Evolutionary conservation across 2,113 vertebrate genomes (phyloP), one percentile per base, ranked within the genome.

Genomic region (Blennius ocellaris): DNA sequence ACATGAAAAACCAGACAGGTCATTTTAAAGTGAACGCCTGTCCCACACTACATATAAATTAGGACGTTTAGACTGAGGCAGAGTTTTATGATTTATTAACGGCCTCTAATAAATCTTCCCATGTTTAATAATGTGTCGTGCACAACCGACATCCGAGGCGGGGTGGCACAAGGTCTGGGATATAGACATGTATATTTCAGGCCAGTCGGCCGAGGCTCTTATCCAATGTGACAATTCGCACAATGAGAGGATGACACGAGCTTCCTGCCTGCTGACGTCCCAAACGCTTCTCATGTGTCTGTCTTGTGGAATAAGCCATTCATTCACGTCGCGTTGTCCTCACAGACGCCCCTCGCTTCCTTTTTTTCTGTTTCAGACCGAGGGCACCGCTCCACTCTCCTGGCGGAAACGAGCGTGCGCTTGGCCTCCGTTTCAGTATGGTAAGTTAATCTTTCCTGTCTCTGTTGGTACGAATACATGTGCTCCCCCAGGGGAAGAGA

Each of bases 311-410:
- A 83, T 66, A 62, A 78, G 70, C 7, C 63, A 58, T 36, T 45
- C 53, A 30, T 76, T 51, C 21, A 75, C 53, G 55, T 47, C 66
- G 57, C 10, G 6, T 76, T 76, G 59, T 80, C 57, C 67, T 80
- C 37, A 84, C 40, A 50, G 50, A 77, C 44, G 40, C 21, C 21
- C 21, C 21, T 69, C 60, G 61, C 60, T 49, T 37, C 10, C n/a
- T n/a, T n/a, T 59, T 48, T 82, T 62, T 86, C 40, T 81, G 36
- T 89, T 92, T 73, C 86, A 92, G 90, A 71, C 66, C 80, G 59
- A 81, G 54, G 59, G 52, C 67, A 60, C 70, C 59, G 58, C 30
- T 79, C 75, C 21, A 15, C 72, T 69, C 48, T 75, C 39, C 73
- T 56, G 54, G 49, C 48, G 54, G 41, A 78, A 78, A 60, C 59